Percentiles rank a stretch among this genome's conserved stretches.
Conservation (phyloP, 2,113 vertebrate genomes). For the Rhea americana region DNA sequence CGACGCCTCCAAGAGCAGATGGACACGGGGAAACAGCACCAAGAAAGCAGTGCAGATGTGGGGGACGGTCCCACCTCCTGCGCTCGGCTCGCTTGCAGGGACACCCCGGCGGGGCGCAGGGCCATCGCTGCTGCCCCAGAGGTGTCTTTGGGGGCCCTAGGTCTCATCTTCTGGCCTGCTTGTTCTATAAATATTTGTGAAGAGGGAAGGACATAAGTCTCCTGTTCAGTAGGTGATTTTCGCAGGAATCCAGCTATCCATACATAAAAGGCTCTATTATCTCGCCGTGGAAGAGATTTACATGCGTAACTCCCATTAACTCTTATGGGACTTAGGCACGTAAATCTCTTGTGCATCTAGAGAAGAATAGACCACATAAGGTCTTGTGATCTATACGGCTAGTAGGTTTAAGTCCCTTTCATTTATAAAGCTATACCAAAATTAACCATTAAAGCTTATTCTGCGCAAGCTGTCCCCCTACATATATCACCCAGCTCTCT, state of each 20-base stretch:
- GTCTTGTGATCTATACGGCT: conserved; percentile 51
- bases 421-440: conserved; percentile 53
- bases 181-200: conserved; percentile 64
- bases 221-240: conserved; percentile 62
- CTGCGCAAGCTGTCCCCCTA: conserved; percentile 41
- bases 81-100: not conserved
- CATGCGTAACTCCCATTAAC: conserved; percentile 63
- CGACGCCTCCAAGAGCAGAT: not conserved
- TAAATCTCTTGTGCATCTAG: conserved; percentile 60
- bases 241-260: conserved; percentile 58
- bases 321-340: conserved; percentile 49
- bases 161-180: conserved; percentile 45
- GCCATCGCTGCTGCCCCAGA: not conserved
- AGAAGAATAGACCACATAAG: conserved; percentile 54
- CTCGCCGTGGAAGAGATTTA: conserved; percentile 67
- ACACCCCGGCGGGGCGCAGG: not conserved
- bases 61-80: not conserved
- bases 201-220: conserved; percentile 52
- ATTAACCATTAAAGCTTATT: conserved; percentile 58
- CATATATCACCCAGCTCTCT: conserved; percentile 45
- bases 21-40: not conserved
- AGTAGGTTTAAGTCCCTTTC: conserved; percentile 51
- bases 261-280: conserved; percentile 63
- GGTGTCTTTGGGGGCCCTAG: conserved; percentile 13
- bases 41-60: not conserved